Evolutionary conservation across 2,888 invertebrate genomes (phyloP).

Genomic region (Leptarthrus brevirostris): DNA sequence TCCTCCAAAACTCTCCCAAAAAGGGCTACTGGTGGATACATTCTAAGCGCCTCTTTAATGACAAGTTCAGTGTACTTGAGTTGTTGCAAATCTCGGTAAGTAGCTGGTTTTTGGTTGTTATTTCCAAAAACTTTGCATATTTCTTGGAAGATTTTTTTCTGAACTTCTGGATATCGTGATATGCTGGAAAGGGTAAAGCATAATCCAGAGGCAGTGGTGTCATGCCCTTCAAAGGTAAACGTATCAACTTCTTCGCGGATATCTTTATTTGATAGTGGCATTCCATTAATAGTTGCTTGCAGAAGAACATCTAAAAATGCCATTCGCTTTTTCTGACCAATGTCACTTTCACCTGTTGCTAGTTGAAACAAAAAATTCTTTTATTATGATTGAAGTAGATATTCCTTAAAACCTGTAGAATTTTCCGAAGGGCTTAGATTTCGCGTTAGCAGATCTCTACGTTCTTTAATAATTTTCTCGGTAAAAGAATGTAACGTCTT

Average conservation of each 20-base stretch:
- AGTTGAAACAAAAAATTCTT: too few relatives aligned
- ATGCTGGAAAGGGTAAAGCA: constrained; percentile 60
- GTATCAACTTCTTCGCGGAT: constrained; percentile 78
- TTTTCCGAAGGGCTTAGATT: too few relatives aligned
- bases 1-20: constrained; percentile 71
- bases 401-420: too few relatives aligned
- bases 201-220: constrained; percentile 62
- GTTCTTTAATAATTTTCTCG: constrained; percentile 69
- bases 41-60: constrained; percentile 74
- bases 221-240: constrained; percentile 74
- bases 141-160: constrained; percentile 60
- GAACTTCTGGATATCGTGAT: constrained; percentile 60
- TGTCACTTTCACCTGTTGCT: constrained; percentile 57
- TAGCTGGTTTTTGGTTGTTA: constrained; percentile 56
- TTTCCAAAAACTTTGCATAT: constrained; percentile 58
- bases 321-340: constrained; percentile 71
- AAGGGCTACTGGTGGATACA: constrained; percentile 75
- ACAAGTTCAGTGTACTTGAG: constrained; percentile 71
- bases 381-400: too few relatives aligned
- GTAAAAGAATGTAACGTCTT: constrained; percentile 70
- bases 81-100: constrained; percentile 57
- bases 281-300: constrained; percentile 70
- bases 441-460: too few relatives aligned
- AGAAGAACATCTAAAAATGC: constrained; percentile 76
- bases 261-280: constrained; percentile 70